Conservation (phyloP, 2,888 invertebrate species). For the Tenodera sinensis region DNA sequence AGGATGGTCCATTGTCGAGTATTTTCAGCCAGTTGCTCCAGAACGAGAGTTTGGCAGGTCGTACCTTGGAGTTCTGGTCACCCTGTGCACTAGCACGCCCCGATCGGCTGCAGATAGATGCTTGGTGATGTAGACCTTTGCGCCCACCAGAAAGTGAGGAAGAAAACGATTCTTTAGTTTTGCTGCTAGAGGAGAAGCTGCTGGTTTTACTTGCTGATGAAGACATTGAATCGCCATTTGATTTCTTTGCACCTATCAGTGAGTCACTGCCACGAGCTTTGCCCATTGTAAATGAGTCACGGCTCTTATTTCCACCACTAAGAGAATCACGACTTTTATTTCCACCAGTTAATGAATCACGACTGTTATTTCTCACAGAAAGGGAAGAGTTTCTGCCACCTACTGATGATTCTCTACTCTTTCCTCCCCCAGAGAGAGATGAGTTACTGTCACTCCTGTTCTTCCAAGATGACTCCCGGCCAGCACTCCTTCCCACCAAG, state of each 20-base stretch:
- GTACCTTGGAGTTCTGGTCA: constrained; percentile 57
- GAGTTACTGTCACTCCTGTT: constrained; percentile 20
- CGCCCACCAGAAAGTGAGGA: constrained; percentile 11
- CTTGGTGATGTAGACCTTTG: constrained; percentile 24
- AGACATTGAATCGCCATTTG: constrained; percentile 19
- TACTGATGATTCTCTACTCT: constrained; percentile 11
- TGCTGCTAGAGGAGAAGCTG: not conserved
- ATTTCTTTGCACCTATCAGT: constrained; percentile 37
- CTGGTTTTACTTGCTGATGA: not conserved
- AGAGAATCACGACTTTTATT: constrained; percentile 39
- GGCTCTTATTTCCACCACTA: constrained; percentile 39
- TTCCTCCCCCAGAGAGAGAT: constrained; percentile 8
- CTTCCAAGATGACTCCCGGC: constrained; percentile 18
- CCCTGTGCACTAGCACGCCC: constrained; percentile 18
- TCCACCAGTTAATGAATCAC: constrained; percentile 43
- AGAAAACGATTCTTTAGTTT: constrained; percentile 13
- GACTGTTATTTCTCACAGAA: constrained; percentile 42
- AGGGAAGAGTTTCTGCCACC: constrained; percentile 23
- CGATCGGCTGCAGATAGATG: not conserved
- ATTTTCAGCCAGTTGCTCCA: constrained; percentile 65
- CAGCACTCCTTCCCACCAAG: constrained; percentile 3
- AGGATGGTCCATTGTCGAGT: constrained; percentile 27
- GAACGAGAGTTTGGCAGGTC: constrained; percentile 62
- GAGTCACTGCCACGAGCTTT: constrained; percentile 43
- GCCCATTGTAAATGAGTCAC: constrained; percentile 39